These are phyloP conservation scores for Willisornis vidua DNA, from an alignment of 2,113 vertebrate species.

Conservation along the genomic window DNA sequence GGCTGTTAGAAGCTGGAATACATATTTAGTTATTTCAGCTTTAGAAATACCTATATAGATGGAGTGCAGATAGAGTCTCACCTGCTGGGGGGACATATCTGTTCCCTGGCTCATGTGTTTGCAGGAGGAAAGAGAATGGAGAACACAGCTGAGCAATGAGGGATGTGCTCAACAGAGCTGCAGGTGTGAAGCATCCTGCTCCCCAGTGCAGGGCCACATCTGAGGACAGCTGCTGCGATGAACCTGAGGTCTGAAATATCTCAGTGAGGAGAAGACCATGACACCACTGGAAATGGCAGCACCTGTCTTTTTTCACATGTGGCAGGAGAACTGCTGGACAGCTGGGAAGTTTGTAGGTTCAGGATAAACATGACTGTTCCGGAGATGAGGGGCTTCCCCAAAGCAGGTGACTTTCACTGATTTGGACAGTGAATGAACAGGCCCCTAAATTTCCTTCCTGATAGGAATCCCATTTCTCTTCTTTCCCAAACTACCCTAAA, in stretches of 20 bases:
- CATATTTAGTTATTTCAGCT: not conserved
- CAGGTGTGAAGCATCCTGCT: not conserved
- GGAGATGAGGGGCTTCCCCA: not conserved
- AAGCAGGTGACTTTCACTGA: not conserved
- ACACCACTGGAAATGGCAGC: rapidly evolving
- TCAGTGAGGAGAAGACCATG: not conserved
- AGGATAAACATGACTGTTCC: rapidly evolving
- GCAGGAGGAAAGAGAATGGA: not conserved
- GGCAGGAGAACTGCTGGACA: not conserved
- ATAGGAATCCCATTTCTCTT: not conserved
- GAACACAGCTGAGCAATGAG: too few relatives aligned
- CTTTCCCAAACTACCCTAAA: not conserved
- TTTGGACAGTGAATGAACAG: too few relatives aligned
- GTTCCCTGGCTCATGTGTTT: rapidly evolving
- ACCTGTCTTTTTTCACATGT: rapidly evolving
- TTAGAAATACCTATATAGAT: not conserved
- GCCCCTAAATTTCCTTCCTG: not conserved
- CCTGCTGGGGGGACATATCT: too few relatives aligned
- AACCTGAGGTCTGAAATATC: not conserved
- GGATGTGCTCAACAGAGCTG: not conserved
- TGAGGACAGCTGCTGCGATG: not conserved
- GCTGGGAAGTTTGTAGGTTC: not conserved
- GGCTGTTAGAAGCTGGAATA: not conserved
- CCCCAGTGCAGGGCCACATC: too few relatives aligned
- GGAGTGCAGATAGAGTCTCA: not conserved